phyloP scores from a whole-genome alignment of 2,113 vertebrate species.

The Podiceps cristatus region DNA sequence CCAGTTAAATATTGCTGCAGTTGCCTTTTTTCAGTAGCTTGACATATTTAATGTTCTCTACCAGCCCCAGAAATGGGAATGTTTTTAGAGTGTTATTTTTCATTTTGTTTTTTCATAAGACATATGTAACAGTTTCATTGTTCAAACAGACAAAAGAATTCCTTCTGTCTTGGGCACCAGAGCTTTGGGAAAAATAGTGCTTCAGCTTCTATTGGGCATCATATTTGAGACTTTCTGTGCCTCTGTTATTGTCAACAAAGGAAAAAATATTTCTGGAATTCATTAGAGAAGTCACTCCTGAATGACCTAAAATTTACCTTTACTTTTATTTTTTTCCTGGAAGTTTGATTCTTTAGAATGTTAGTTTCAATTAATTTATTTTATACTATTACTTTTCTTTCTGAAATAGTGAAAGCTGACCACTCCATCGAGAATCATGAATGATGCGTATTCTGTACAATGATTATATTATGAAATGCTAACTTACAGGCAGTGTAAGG shows the following conservation, averaged over 20 bases:
- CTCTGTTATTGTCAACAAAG: not conserved
- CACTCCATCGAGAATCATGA: not conserved
- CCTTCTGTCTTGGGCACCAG: not conserved
- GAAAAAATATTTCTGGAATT: not conserved
- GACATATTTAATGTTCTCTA: not conserved
- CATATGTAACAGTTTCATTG: not conserved
- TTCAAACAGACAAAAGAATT: not conserved
- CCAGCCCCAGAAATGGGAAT: not conserved
- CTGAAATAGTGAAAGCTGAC: not conserved
- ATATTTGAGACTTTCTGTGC: not conserved
- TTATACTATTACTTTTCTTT: not conserved
- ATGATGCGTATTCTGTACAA: not conserved
- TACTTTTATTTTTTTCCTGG: too few species aligned
- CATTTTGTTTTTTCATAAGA: not conserved
- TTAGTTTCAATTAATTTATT: not conserved
- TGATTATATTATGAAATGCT: not conserved
- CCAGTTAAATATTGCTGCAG: not conserved
- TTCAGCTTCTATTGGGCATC: not conserved
- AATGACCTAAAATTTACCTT: not conserved
- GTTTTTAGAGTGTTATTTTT: not conserved
- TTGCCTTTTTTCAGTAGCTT: not conserved
- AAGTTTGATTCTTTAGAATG: not conserved
- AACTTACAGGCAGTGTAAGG: not conserved
- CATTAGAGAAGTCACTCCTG: not conserved
- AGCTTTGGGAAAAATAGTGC: not conserved